Evolutionary conservation across 2,888 invertebrate species (phyloP).

Genomic region (Ptychoptera contaminata): DNA sequence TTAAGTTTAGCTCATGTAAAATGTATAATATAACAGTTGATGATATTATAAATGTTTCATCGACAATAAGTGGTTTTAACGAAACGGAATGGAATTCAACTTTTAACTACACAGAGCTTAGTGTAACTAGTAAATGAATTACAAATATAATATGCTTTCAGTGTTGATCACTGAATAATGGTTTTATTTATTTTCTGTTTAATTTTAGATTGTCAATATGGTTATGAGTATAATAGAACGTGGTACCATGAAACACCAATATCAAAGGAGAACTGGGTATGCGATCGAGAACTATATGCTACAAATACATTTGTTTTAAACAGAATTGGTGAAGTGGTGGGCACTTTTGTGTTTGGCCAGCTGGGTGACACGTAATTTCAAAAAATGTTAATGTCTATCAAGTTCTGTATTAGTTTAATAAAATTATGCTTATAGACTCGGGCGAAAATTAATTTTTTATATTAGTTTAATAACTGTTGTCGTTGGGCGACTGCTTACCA

Average conservation of each 20-base stretch:
- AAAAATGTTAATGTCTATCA: not conserved
- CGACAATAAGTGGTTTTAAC: no score
- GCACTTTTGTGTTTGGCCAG: slow-evolving; percentile 39
- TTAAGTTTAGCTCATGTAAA: slow-evolving; percentile 29
- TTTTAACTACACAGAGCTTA: not conserved
- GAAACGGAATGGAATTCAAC: no score
- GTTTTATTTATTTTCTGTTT: no score
- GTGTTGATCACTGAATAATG: no score
- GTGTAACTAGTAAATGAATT: not conserved
- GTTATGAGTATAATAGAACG: slow-evolving; percentile 38
- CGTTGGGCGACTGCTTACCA: slow-evolving; percentile 29
- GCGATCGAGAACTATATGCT: slow-evolving; percentile 35
- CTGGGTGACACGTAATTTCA: slow-evolving; percentile 37
- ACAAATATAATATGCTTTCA: not conserved
- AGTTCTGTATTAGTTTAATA: slow-evolving; percentile 5
- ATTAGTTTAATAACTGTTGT: slow-evolving; percentile 30
- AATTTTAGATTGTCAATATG: slow-evolving; percentile 32
- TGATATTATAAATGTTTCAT: not conserved
- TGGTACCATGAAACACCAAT: slow-evolving; percentile 37
- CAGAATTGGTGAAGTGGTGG: slow-evolving; percentile 37
- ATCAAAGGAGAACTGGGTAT: slow-evolving; percentile 39
- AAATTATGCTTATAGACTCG: slow-evolving; percentile 25
- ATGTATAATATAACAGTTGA: slow-evolving; percentile 28
- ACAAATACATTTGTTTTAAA: slow-evolving; percentile 37
- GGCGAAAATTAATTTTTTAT: slow-evolving; percentile 34